phyloP scores from a whole-genome alignment of 2,888 invertebrate genomes.

The Cryptus armator region DNA sequence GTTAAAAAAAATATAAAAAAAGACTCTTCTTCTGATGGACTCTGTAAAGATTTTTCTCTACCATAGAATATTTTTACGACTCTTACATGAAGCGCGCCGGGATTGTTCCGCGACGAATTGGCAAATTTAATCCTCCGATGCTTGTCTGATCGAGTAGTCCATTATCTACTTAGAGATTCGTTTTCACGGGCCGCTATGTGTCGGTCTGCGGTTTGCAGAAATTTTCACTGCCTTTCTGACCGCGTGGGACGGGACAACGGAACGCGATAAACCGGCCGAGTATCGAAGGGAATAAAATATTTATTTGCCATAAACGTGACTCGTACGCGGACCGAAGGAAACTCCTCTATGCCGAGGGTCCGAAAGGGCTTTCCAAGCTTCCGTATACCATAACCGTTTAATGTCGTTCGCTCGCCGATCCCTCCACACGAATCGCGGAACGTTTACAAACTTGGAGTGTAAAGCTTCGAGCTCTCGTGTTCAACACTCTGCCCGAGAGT shows the following conservation, averaged over 20 bases:
- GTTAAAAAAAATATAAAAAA: slow-evolving; percentile 55
- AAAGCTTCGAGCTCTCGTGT: slow-evolving; percentile 40
- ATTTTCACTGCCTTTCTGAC: slow-evolving; percentile 68
- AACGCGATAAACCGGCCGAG: slow-evolving; percentile 70
- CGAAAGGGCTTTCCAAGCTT: slow-evolving; percentile 34
- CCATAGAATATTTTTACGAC: slow-evolving; percentile 60
- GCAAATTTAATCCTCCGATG: slow-evolving; percentile 54
- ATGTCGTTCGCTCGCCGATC: slow-evolving; percentile 54
- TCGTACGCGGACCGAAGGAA: slow-evolving; percentile 31
- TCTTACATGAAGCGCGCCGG: background rate
- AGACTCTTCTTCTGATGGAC: slow-evolving; percentile 10
- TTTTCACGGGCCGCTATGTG: slow-evolving; percentile 62
- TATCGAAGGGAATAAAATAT: slow-evolving; percentile 75
- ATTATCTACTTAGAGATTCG: slow-evolving; percentile 58
- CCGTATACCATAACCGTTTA: slow-evolving; percentile 64
- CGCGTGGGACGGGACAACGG: slow-evolving; percentile 42
- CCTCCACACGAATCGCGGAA: slow-evolving; percentile 54
- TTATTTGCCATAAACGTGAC: slow-evolving; percentile 74
- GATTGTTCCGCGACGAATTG: slow-evolving; percentile 54
- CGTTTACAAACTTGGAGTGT: slow-evolving; percentile 61
- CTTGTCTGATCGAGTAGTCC: slow-evolving; percentile 24
- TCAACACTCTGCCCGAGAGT: slow-evolving; percentile 48
- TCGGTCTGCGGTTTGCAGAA: slow-evolving; percentile 54
- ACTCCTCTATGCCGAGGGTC: slow-evolving; percentile 11
- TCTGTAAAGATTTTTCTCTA: slow-evolving; percentile 39